Conservation (phyloP, 2,797 vertebrate species). For the Syngnathus rostellatus region DNA sequence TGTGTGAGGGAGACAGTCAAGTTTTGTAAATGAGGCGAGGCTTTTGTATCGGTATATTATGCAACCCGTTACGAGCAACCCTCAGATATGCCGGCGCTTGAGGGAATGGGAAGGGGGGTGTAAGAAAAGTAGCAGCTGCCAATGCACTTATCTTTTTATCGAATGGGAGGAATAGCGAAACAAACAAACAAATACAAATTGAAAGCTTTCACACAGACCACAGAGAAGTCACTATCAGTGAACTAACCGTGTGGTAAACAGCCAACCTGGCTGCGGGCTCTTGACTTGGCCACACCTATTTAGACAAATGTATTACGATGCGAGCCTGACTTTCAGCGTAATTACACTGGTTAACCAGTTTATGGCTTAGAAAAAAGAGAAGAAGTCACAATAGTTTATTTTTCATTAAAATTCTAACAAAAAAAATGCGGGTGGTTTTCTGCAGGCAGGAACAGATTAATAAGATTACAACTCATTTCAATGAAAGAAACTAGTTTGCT, state of each 20-base stretch:
- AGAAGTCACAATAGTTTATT: neutral
- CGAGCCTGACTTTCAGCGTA: neutral
- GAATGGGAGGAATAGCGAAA: neutral
- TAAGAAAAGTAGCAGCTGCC: neutral
- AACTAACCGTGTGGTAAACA: neutral
- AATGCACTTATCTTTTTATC: neutral
- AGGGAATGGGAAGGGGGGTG: no score
- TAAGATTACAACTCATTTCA: constrained; percentile 34
- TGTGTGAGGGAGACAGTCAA: no score
- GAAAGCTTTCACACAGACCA: neutral
- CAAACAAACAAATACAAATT: neutral
- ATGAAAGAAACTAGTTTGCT: constrained; percentile 8
- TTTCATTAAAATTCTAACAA: neutral
- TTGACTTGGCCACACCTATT: neutral
- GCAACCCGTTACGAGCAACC: neutral
- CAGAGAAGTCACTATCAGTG: neutral
- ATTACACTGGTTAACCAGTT: neutral
- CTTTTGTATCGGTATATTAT: neutral
- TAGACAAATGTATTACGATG: neutral
- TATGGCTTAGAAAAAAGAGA: no score
- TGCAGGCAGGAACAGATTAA: neutral
- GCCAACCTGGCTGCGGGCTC: neutral
- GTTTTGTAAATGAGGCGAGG: neutral
- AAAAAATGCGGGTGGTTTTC: constrained; percentile 23
- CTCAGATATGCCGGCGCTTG: neutral